Evolutionary conservation across 1,140 invertebrate genomes (phyloP).

Genomic region (Drosophila prosaltans): DNA sequence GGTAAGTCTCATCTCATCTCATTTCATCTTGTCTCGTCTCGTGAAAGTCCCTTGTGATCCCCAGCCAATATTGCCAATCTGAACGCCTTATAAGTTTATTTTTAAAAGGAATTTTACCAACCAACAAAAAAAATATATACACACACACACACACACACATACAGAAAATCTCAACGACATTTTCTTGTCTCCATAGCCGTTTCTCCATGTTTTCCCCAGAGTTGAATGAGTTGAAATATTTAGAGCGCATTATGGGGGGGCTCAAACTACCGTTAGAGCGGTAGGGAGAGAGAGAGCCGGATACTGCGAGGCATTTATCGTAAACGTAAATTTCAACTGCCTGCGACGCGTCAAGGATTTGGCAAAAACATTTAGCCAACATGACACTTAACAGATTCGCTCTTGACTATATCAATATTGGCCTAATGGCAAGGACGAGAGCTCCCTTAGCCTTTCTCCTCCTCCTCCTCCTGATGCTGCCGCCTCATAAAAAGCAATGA

Average conservation of each 20-base stretch:
- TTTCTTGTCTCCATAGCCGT: background rate
- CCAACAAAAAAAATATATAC: too few relatives aligned
- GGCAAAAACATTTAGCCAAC: slow-evolving; percentile 71
- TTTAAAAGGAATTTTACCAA: slow-evolving; percentile 55
- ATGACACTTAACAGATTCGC: slow-evolving; percentile 64
- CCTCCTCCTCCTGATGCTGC: slow-evolving; percentile 6
- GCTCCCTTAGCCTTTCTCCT: slow-evolving; percentile 6
- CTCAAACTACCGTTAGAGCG: slow-evolving; percentile 54
- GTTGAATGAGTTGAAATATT: slow-evolving; percentile 61
- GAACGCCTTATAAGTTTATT: slow-evolving; percentile 56
- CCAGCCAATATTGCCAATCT: slow-evolving; percentile 10
- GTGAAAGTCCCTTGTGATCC: slow-evolving; percentile 10
- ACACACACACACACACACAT: background rate
- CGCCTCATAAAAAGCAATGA: slow-evolving; percentile 72
- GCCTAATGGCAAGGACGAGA: slow-evolving; percentile 58
- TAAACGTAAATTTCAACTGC: slow-evolving; percentile 73
- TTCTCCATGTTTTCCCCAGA: slow-evolving; percentile 10
- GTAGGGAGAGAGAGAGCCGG: background rate
- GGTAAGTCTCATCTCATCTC: slow-evolving; percentile 50
- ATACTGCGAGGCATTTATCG: slow-evolving; percentile 69
- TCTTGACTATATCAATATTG: slow-evolving; percentile 62
- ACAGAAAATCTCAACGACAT: slow-evolving; percentile 33
- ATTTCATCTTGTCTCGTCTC: slow-evolving; percentile 12
- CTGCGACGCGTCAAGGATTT: slow-evolving; percentile 74
- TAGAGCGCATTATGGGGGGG: slow-evolving; percentile 54